Base-by-base conservation (phyloP, 2,113 vertebrate genomes). In the Tachuris rubrigastra region DNA sequence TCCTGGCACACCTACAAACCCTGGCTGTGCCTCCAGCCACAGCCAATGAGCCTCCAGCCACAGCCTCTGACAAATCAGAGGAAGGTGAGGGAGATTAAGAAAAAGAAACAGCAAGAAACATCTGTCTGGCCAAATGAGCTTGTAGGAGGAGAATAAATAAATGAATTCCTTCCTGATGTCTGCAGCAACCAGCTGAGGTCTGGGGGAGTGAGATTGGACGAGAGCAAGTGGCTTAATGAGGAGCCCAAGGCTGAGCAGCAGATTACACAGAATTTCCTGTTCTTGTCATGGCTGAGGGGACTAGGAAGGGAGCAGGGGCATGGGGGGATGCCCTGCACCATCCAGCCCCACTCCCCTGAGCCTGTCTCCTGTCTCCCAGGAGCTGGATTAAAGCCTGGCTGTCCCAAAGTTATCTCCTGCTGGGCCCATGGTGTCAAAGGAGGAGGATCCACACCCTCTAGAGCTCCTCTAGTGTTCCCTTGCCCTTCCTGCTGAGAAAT, bases 201-300 rank as follows among this genome's bases (percentile, higher is more conserved):
- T 47, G 52, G 46, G 42, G 53, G 63, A 35, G 80, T 28, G 78
- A 88, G 63, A 21, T 0, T 85, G 85, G 85, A 13, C 30, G 44
- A 3, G 46, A 66, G 49, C 42, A 59, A 44, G 20, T 0, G 4
- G 39, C 30, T 73, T 58, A 71, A 50, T 19, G 37, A 86, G 63
- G 53, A 93, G 20, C 50, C 46, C 2, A 7, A 66, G 71, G 78
- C 37, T 76, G 76, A 83, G 82, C 46, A 68, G 66, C 66, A 85
- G 91, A 80, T 89, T 58, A 53, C 0, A 6, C 53, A 62, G 93
- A 72, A 80, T 91, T 95, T 95, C 90, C 95, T 90, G 81, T 84
- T 50, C 90, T 67, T 66, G 91, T 69, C 55, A 1, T 8, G 67
- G 17, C 65, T 77, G 46, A 56, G 49, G 72, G 55, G 41, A 80